These are phyloP conservation scores for Hippocampus abdominalis DNA, from an alignment of 2,113 vertebrate genomes.

Conservation along the genomic window DNA sequence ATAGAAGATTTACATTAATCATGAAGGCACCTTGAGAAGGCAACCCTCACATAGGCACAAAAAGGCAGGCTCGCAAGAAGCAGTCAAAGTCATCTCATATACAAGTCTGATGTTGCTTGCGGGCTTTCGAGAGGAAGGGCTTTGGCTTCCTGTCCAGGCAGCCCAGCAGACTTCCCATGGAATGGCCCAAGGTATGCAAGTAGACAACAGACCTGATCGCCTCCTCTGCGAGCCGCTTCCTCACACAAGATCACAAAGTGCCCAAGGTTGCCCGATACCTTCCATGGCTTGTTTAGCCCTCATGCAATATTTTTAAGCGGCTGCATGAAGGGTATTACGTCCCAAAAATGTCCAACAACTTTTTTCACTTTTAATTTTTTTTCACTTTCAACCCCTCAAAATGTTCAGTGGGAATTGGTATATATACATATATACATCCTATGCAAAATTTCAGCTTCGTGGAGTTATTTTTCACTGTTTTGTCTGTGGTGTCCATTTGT, in stretches of 20 bases:
- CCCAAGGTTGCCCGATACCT: slow-evolving; percentile 19
- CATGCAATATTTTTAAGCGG: too few species aligned
- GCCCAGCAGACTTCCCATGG: slow-evolving; percentile 39
- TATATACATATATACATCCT: too few species aligned
- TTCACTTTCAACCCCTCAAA: too few species aligned
- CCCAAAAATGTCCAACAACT: too few species aligned
- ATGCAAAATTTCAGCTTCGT: too few species aligned
- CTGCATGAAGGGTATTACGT: too few species aligned
- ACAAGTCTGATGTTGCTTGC: slow-evolving; percentile 39
- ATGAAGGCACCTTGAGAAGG: slow-evolving; percentile 67
- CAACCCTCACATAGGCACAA: slow-evolving; percentile 54
- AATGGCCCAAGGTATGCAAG: slow-evolving; percentile 37
- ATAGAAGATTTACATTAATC: slow-evolving; percentile 65
- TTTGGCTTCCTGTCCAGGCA: slow-evolving; percentile 42
- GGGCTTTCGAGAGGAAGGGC: slow-evolving; percentile 30
- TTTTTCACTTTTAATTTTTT: too few species aligned
- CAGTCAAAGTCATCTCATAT: slow-evolving; percentile 36
- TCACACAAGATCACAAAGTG: slow-evolving; percentile 36
- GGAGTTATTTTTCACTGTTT: too few species aligned
- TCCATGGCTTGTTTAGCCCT: slow-evolving; percentile 10
- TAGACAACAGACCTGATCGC: slow-evolving; percentile 39
- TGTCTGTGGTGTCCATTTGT: too few species aligned
- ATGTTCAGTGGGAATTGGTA: too few species aligned
- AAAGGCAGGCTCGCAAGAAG: slow-evolving; percentile 34
- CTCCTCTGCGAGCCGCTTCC: slow-evolving; percentile 38